Evolutionary conservation across 2,888 invertebrate genomes (phyloP).

Genomic region (Sinodicranocentrus sp.): DNA sequence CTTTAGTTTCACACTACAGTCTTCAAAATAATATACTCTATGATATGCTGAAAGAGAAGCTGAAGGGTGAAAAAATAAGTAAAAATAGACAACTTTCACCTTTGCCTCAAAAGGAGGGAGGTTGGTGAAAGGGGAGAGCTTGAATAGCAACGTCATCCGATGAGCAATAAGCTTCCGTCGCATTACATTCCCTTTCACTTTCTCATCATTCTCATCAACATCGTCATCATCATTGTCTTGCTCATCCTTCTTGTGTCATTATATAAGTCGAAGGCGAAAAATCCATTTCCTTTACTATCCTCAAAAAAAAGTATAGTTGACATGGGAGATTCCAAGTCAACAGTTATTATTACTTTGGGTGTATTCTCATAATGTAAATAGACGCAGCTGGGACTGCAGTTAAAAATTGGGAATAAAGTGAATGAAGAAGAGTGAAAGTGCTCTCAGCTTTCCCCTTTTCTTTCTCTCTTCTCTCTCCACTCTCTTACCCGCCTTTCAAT

Average conservation of each 20-base stretch:
- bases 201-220: conserved; percentile 22
- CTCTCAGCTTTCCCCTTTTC: too few relatives aligned
- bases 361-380: too few relatives aligned
- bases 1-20: conserved; percentile 29
- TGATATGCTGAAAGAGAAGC: too few relatives aligned
- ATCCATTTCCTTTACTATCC: too few relatives aligned
- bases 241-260: background rate
- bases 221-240: conserved; percentile 6
- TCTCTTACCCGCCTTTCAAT: too few relatives aligned
- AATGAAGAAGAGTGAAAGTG: too few relatives aligned
- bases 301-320: too few relatives aligned
- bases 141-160: background rate
- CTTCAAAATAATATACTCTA: too few relatives aligned
- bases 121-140: conserved; percentile 1
- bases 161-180: conserved; percentile 9
- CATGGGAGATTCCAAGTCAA: too few relatives aligned
- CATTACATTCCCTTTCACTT: conserved; percentile 15
- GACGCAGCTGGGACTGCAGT: background rate
- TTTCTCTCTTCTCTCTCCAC: too few relatives aligned
- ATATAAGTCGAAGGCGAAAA: background rate
- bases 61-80: conserved; percentile 1
- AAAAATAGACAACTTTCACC: conserved; percentile 17
- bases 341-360: too few relatives aligned
- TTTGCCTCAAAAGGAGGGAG: background rate
- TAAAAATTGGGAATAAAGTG: background rate